Evolutionary conservation across 2,113 vertebrate species (phyloP).

Genomic region (Toxostoma redivivum): DNA sequence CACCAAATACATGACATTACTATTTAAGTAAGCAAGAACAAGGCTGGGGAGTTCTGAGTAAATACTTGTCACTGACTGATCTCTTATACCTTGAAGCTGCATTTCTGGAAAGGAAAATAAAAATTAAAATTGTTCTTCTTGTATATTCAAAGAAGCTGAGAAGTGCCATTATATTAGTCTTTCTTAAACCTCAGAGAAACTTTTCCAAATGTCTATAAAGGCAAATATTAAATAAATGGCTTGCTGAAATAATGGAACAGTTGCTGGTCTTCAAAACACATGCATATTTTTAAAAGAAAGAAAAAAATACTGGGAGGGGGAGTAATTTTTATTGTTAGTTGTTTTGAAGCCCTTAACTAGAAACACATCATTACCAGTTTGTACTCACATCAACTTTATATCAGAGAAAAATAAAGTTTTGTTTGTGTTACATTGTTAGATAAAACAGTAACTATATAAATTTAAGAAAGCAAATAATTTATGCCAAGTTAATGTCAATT

Average conservation of each 20-base stretch:
- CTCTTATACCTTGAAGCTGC: neutral
- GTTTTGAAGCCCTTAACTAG: neutral
- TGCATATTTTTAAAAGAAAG: neutral
- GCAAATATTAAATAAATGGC: neutral
- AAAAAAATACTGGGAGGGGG: rapidly evolving
- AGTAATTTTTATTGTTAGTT: neutral
- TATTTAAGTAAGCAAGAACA: neutral
- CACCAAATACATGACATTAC: neutral
- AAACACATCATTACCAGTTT: neutral
- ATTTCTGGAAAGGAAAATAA: neutral
- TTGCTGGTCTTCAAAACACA: neutral
- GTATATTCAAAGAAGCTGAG: neutral
- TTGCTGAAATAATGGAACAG: neutral
- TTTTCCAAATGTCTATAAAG: neutral
- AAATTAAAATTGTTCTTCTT: neutral
- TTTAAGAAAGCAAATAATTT: neutral
- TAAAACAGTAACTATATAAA: neutral
- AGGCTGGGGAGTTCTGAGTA: neutral
- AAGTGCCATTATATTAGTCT: neutral
- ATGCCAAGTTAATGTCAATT: neutral
- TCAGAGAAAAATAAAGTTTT: neutral
- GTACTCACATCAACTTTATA: neutral
- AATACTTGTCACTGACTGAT: neutral
- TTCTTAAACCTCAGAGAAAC: neutral
- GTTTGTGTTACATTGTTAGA: neutral